Base-by-base conservation (phyloP, 2,797 vertebrate species). In the Rhinatrema bivittatum region DNA sequence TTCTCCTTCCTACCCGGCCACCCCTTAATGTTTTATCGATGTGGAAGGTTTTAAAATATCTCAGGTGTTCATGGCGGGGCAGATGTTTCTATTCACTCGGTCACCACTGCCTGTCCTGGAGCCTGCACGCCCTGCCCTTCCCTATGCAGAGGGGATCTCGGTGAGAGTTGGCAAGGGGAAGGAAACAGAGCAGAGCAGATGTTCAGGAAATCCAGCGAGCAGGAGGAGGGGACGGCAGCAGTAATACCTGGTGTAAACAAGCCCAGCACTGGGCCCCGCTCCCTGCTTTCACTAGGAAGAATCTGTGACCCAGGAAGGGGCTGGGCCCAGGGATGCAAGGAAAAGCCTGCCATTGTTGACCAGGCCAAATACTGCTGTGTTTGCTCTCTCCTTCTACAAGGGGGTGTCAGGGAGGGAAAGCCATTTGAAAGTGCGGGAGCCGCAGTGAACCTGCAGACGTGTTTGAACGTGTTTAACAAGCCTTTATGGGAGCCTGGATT, bases 361-460 rank as follows among this genome's bases (percentile, higher is more conserved):
- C 50, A 43, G 33, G 22, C 24, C 26, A 67, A 62, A 63, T 56
- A 43, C 46, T 39, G 15, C 16, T 17, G 62, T 90, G 82, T 91
- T 91, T 90, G 79, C 67, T 50, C 53, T 77, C 55, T 79, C 74
- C 81, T 84, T 79, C 80, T 86, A 68, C 76, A 86, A 69, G 65
- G 56, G 53, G 49, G 70, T 78, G 74, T 75, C 68, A 85, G 66
- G 28, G 58, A 44, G 46, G 25, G 63, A 49, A 49, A 31, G 65
- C 65, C 68, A 79, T 81, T 73, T 76, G 36, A 65, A 65, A 44
- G 46, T 49, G 18, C 51, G 23, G 55, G 54, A 60, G 63, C 81
- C 76, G 72, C 70, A 72, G 74, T 72, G 59, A 70, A n/a, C n/a
- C 14, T 19, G 41, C 29, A 60, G 42, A 32, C 57, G 72, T n/a